These are phyloP conservation scores for Macroramphosus scolopax DNA, from an alignment of 2,797 vertebrate species.

Conservation along the genomic window DNA sequence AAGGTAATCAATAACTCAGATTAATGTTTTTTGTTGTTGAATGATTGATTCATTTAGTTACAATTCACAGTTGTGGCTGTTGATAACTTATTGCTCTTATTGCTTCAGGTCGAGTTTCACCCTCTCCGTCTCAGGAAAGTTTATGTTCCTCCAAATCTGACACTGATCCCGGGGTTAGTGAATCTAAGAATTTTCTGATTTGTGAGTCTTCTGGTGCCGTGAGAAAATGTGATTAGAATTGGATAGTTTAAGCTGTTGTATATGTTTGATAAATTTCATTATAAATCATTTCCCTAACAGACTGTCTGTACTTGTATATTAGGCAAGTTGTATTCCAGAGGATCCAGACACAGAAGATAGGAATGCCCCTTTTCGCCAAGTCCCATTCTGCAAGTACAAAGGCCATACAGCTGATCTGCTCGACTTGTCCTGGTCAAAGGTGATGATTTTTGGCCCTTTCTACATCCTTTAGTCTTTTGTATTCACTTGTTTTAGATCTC, in stretches of 20 bases:
- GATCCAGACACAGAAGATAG: conserved; percentile 92
- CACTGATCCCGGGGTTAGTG: conserved; percentile 90
- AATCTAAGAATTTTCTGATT: not conserved
- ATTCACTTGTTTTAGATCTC: not conserved
- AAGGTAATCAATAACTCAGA: conserved; percentile 71
- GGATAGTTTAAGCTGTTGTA: not conserved
- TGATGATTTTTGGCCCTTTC: conserved; percentile 38
- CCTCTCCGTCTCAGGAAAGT: conserved; percentile 98
- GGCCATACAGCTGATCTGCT: conserved; percentile 98
- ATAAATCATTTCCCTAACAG: conserved; percentile 4
- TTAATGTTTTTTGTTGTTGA: too few species aligned
- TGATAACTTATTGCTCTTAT: not conserved
- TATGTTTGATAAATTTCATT: too few species aligned
- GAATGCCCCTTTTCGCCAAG: conserved; percentile 90
- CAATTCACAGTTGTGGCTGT: not conserved
- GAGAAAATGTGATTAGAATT: too few species aligned
- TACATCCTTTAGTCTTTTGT: not conserved
- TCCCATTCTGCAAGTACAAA: conserved; percentile 99
- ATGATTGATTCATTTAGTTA: not conserved
- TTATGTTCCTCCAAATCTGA: conserved; percentile 97
- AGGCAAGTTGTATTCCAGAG: conserved; percentile 86
- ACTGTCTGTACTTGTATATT: not conserved
- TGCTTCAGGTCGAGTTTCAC: conserved; percentile 90
- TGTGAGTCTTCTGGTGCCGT: too few species aligned
- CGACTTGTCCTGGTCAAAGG: conserved; percentile 98